Base-by-base conservation (phyloP, 2,113 vertebrate genomes). In the Hypocryptadius cinnamomeus region DNA sequence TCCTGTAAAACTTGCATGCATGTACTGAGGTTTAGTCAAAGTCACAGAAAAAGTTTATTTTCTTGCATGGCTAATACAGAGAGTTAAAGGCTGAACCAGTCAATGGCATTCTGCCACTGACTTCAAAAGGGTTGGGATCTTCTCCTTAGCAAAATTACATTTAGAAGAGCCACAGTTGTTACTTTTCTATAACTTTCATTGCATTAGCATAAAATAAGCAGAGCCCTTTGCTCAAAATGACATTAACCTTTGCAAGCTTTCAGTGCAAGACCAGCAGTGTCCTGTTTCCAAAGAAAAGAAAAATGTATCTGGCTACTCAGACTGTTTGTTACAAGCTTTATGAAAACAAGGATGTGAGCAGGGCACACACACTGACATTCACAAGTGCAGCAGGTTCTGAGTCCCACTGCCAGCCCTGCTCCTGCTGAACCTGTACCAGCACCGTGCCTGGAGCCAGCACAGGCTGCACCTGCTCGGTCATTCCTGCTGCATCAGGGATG, bases 131-230 rank as follows among this genome's bases (percentile, higher is more conserved):
- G 15, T 1, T 85, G 25, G n/a, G 48, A 92, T 85, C 27, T 59
- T 53, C 37, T 42, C 79, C 30, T 48, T 7, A 22, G 68, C 69
- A 87, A 86, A 85, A 79, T 22, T 35, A 33, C 33, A 54, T 9
- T 21, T 25, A 66, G 16, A 59, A 60, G 42, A 90, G 51, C 11
- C 28, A 59, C 24, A 2, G 51, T 45, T 91, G 50, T 47, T 72
- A 39, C 48, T 89, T 81, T 23, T 56, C 14, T 13, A 42, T n/a
- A 56, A 53, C 23, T 68, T 74, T 9, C 23, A 16, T 16, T 70
- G 39, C 28, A 84, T 83, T 59, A 81, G 69, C 76, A 83, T 78
- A 91, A 94, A 94, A 77, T 77, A 78, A 74, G 47, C 31, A 23
- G 30, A 79, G 16, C 68, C n/a, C n/a, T 90, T 78, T 68, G n/a